These are phyloP conservation scores for Nothobranchius kuhntae DNA, from an alignment of 2,113 vertebrate genomes.

Conservation along the genomic window DNA sequence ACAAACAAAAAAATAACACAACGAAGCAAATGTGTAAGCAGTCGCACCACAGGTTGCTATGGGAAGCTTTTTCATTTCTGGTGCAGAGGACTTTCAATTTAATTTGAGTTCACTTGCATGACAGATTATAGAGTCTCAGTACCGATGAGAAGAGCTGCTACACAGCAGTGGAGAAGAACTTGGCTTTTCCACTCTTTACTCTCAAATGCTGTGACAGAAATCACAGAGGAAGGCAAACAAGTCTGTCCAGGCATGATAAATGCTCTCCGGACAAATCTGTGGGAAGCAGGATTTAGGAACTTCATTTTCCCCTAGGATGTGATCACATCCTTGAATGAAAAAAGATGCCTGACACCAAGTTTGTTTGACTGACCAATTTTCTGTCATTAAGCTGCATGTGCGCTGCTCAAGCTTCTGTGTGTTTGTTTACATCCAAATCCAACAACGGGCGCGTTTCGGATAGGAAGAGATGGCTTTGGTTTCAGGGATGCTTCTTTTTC, in stretches of 20 bases:
- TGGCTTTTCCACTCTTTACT: constrained; percentile 59
- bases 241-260: constrained; percentile 61
- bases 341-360: not conserved
- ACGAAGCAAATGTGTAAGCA: constrained; percentile 12
- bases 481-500: constrained; percentile 72
- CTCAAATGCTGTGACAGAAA: constrained; percentile 63
- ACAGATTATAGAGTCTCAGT: constrained; percentile 49
- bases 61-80: constrained; percentile 38
- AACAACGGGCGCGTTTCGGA: constrained; percentile 42
- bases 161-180: constrained; percentile 45
- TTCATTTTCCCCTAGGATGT: not conserved
- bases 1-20: not conserved
- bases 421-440: constrained; percentile 28
- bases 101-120: constrained; percentile 57
- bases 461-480: constrained; percentile 53
- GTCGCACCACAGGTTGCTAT: constrained; percentile 20
- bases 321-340: constrained; percentile 5
- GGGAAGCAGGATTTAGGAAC: constrained; percentile 16
- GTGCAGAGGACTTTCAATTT: constrained; percentile 60
- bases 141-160: constrained; percentile 44
- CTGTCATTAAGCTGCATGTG: constrained; percentile 33
- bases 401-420: constrained; percentile 23
- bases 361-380: constrained; percentile 45
- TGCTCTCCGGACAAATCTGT: constrained; percentile 41
- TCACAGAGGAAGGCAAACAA: constrained; percentile 45